phyloP scores from a whole-genome alignment of 2,888 invertebrate genomes.

The Proisotoma minuta region DNA sequence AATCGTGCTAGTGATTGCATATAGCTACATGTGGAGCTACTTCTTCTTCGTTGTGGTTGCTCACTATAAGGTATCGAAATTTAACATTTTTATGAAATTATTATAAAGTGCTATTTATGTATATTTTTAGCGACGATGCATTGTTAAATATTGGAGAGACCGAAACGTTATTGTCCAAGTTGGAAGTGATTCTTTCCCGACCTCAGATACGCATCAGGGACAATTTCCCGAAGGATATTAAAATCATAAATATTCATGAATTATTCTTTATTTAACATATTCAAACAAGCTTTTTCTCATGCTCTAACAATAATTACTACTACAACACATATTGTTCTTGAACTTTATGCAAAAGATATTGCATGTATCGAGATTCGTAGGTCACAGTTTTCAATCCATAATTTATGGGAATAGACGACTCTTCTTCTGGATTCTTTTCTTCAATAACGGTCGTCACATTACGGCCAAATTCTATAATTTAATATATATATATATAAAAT shows the following conservation, averaged over 20 bases:
- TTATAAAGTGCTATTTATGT: background rate
- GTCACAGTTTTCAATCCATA: constrained; percentile 28
- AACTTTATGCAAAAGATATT: constrained; percentile 20
- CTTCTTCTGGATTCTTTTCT: constrained; percentile 17
- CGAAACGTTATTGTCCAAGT: background rate
- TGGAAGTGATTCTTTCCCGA: background rate
- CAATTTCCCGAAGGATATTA: no score
- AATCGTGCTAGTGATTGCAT: constrained; percentile 18
- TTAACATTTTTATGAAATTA: background rate
- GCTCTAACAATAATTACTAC: background rate
- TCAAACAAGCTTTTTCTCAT: no score
- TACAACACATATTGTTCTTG: constrained; percentile 8
- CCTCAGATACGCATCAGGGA: no score
- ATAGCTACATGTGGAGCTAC: constrained; percentile 32
- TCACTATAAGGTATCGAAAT: constrained; percentile 36
- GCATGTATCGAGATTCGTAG: constrained; percentile 27
- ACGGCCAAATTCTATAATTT: constrained; percentile 19
- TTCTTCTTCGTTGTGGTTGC: constrained; percentile 29
- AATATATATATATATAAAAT: background rate
- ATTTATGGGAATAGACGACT: constrained; percentile 11
- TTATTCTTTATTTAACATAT: no score
- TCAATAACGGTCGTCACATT: constrained; percentile 25
- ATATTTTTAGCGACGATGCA: constrained; percentile 34
- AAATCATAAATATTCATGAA: no score
- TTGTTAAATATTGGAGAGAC: constrained; percentile 37